Evolutionary conservation across 1,140 invertebrate species (phyloP).

Genomic region (Cyclargus thomasi): DNA sequence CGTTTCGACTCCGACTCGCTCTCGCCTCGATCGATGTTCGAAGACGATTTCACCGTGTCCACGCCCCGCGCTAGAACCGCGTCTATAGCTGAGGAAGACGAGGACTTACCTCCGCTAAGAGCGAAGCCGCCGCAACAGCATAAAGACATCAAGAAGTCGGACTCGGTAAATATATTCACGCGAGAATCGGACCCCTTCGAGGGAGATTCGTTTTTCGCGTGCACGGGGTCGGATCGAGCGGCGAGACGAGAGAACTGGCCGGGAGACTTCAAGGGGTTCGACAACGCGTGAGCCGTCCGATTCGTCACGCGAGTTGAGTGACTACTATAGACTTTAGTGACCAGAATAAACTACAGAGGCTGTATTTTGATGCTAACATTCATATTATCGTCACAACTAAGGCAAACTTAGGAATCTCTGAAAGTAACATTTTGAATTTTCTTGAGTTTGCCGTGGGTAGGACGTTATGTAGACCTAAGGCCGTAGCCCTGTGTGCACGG

Average conservation of each 20-base stretch:
- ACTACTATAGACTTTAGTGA: not conserved
- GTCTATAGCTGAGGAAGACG: conserved; percentile 68
- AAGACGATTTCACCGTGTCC: conserved; percentile 80
- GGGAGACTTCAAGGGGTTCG: conserved; percentile 60
- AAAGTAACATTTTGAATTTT: too few species aligned
- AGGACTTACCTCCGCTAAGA: conserved; percentile 51
- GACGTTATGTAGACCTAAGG: too few species aligned
- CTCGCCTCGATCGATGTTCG: conserved; percentile 78
- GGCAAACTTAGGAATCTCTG: not conserved
- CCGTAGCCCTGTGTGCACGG: too few species aligned
- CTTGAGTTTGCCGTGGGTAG: too few species aligned
- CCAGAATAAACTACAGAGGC: not conserved
- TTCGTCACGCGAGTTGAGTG: conserved; percentile 18
- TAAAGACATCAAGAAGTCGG: conserved; percentile 84
- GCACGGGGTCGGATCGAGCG: conserved; percentile 63
- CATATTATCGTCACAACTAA: too few species aligned
- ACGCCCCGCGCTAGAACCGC: conserved; percentile 45
- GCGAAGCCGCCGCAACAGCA: conserved; percentile 38
- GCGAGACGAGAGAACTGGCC: conserved; percentile 69
- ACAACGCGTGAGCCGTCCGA: conserved; percentile 48
- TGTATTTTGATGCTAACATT: too few species aligned
- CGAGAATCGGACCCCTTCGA: conserved; percentile 87
- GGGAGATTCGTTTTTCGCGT: conserved; percentile 89
- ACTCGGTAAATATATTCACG: conserved; percentile 91
- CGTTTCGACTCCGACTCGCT: conserved; percentile 67